Evolutionary conservation across 1,140 invertebrate species (phyloP).

Genomic region (Anagrus nilaparvatae): DNA sequence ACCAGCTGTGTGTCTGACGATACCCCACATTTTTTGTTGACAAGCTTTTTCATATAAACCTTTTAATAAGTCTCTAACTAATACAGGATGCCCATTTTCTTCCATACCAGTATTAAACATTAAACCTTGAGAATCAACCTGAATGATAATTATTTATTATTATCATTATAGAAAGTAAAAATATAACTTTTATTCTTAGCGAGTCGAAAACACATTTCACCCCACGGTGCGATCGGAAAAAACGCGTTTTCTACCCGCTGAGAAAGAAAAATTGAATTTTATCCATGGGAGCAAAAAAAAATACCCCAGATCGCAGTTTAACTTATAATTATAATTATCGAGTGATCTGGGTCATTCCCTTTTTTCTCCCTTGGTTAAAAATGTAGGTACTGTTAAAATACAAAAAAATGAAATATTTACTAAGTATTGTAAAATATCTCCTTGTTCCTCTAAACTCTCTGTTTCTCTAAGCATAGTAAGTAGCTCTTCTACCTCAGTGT

Average conservation of each 20-base stretch:
- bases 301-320: not conserved
- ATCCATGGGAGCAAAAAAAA: too few relatives aligned
- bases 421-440: slow-evolving; percentile 95
- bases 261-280: too few relatives aligned
- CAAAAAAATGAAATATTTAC: slow-evolving; percentile 29
- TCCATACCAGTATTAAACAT: slow-evolving; percentile 73
- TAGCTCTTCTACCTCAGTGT: slow-evolving; percentile 85
- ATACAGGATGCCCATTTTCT: slow-evolving; percentile 67
- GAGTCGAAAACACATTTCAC: too few relatives aligned
- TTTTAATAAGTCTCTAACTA: slow-evolving; percentile 84
- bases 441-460: slow-evolving; percentile 92
- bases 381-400: not conserved
- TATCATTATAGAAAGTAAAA: too few relatives aligned
- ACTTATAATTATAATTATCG: not conserved
- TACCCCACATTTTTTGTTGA: slow-evolving; percentile 92
- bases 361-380: not conserved
- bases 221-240: too few relatives aligned
- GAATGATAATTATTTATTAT: not conserved
- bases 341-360: not conserved
- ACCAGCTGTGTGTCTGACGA: slow-evolving; percentile 88
- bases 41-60: slow-evolving; percentile 95
- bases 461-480: slow-evolving; percentile 86
- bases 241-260: too few relatives aligned
- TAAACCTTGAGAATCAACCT: slow-evolving; percentile 69
- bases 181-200: too few relatives aligned